These are phyloP conservation scores for Macropis europaea DNA, from an alignment of 2,888 invertebrate genomes.

Conservation along the genomic window DNA sequence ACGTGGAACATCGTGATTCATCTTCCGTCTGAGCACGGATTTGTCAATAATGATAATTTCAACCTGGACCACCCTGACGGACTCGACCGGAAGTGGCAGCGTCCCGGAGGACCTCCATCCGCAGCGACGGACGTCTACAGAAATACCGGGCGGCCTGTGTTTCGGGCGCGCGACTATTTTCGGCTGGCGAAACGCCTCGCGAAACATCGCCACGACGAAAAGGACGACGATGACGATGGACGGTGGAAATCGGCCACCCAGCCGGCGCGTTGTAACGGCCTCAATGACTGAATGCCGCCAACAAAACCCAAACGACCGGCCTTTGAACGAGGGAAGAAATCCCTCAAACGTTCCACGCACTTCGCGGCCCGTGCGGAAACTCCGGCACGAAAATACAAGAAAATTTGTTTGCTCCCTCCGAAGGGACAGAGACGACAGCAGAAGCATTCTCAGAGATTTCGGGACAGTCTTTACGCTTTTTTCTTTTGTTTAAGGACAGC, in stretches of 20 bases:
- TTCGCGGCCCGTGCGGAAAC: too few relatives aligned
- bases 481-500: too few relatives aligned
- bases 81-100: slow-evolving; percentile 48
- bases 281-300: slow-evolving; percentile 33
- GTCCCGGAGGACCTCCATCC: slow-evolving; percentile 51
- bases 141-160: slow-evolving; percentile 54
- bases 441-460: too few relatives aligned
- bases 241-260: slow-evolving; percentile 63
- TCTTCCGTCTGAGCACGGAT: too few relatives aligned
- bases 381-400: too few relatives aligned
- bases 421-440: too few relatives aligned
- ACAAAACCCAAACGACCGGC: too few relatives aligned
- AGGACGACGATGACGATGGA: slow-evolving; percentile 42
- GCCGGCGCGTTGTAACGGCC: slow-evolving; percentile 50
- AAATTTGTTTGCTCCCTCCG: too few relatives aligned
- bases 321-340: too few relatives aligned
- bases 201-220: slow-evolving; percentile 31
- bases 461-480: too few relatives aligned
- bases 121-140: slow-evolving; percentile 43
- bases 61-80: slow-evolving; percentile 52
- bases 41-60: slow-evolving; percentile 40
- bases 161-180: slow-evolving; percentile 55
- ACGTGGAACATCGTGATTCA: too few relatives aligned
- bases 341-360: slow-evolving; percentile 1
- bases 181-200: slow-evolving; percentile 33